Base-by-base conservation (phyloP, 1,140 invertebrate genomes). In the Eulimnadia texana region DNA sequence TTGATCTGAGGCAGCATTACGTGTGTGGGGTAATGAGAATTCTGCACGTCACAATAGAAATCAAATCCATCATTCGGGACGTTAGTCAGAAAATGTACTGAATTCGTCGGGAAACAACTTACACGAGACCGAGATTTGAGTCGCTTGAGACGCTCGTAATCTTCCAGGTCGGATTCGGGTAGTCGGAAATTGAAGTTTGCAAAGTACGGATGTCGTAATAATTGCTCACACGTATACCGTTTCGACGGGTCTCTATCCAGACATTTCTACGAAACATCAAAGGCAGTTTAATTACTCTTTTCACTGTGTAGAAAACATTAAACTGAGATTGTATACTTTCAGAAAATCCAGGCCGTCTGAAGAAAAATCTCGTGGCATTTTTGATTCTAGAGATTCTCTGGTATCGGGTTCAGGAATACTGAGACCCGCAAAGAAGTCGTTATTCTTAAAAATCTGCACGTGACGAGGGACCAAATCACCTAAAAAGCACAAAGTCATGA, bases 391-490 rank as follows among this genome's bases (percentile, higher is more conserved):
- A 10, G 90, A 82, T 66, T 81, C 78, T 61, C 72, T 67, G 42
- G 76, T 70, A n/a, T 90, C 78, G 6, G 83, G 84, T 62, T 93
- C 90, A 0, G 94, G 94, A 65, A 98, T 79, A 47, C 80, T 85
- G 65, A 91, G 82, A n/a, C 96, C 90, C 71, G 88, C 83, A 70
- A 83, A 83, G 73, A 97, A 98, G 67, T 94, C 88, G 69, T 99
- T 98, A 65, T 84, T 86, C 64, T 88, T 88, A 72, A 98, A 98
- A 67, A 95, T 93, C 64, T 90, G 83, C 81, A 98, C 86, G 72
- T 99, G 95, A 53, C 93, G 79, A 1, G 91, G 87, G 66, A 96
- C 78, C 3, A 99, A 77, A 69, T 98, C 93, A 13, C 94, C 82
- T 83, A 70, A 42, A n/a, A n/a, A n/a, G n/a, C n/a, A n/a, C n/a